Evolutionary conservation across 2,888 invertebrate species (phyloP), one percentile per base, ranked within the genome.

Genomic region (Caenorhabditis sulstoni): DNA sequence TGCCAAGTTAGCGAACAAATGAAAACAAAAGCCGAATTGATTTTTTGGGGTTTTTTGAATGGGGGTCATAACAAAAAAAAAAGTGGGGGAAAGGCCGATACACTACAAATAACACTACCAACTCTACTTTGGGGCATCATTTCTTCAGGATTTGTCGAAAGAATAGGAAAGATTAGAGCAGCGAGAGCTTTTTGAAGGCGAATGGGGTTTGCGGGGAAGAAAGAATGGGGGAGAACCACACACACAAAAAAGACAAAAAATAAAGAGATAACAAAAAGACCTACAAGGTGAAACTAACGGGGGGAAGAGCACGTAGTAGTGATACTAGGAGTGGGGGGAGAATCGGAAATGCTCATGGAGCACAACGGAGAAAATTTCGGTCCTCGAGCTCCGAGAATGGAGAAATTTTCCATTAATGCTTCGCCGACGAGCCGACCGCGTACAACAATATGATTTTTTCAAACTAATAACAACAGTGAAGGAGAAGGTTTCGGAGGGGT

Each of bases 391-490:
- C n/a, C n/a, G n/a, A n/a, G n/a, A 29, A 29, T 29, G 29, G 29
- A n/a, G 29, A 29, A 5, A 29, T 29, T 7, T 3, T 7, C 29
- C 29, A 29, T 7, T 5, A 29, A 29, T 29, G 29, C 29, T 29
- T 29, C 7, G 29, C 29, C 29, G 29, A 29, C 29, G 29, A 29
- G 29, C 29, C 29, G 29, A 29, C 35, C 18, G 23, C 53, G 53
- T 53, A 77, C 65, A 70, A 77, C 70, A 77, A 70, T 39, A 70
- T 50, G 22, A 64, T 61, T 44, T 65, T 77, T 70, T 70, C 41
- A 70, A 77, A 77, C 74, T 76, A 76, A 68, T 76, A 76, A 76
- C 75, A 76, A 76, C 75, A 58, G 59, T 29, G 39, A 47, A 58
- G 35, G 39, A 23, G 49, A 49, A 49, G 3, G 22, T 8, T 9